phyloP scores from a whole-genome alignment of 2,797 vertebrate genomes.

The Poecile montanus region DNA sequence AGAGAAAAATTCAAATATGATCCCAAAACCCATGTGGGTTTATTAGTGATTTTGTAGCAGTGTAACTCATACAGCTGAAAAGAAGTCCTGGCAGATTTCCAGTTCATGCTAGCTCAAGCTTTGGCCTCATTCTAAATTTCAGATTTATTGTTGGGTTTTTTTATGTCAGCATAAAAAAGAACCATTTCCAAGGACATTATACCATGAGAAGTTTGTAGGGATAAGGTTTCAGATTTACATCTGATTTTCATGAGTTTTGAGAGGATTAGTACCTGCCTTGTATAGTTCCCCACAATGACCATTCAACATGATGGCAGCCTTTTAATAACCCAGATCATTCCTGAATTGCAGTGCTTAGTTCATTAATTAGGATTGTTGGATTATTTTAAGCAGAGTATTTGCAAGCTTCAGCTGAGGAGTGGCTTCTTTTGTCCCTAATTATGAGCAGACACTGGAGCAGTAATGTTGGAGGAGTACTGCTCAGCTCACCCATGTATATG shows the following conservation, averaged over 20 bases:
- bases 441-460: not conserved
- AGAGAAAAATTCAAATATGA: not conserved
- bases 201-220: not conserved
- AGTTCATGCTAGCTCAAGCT: not conserved
- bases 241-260: not conserved
- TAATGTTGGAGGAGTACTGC: not conserved
- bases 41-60: not conserved
- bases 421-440: not conserved
- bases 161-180: not conserved
- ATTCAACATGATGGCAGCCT: not conserved
- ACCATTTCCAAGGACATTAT: not conserved
- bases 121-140: not conserved
- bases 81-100: not conserved
- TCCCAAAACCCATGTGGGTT: not conserved
- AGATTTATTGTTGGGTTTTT: not conserved
- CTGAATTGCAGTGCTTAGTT: not conserved
- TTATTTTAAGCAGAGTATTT: not conserved
- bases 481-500: not conserved
- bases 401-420: not conserved
- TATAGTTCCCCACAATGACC: not conserved
- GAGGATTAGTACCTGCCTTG: not conserved
- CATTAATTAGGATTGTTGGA: not conserved
- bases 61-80: not conserved
- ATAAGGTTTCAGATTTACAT: not conserved
- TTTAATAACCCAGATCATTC: not conserved